Percentiles rank a stretch among this genome's conserved stretches.
Evolutionary conservation across 2,797 vertebrate genomes (phyloP).

Genomic region (Scolopax rusticola): DNA sequence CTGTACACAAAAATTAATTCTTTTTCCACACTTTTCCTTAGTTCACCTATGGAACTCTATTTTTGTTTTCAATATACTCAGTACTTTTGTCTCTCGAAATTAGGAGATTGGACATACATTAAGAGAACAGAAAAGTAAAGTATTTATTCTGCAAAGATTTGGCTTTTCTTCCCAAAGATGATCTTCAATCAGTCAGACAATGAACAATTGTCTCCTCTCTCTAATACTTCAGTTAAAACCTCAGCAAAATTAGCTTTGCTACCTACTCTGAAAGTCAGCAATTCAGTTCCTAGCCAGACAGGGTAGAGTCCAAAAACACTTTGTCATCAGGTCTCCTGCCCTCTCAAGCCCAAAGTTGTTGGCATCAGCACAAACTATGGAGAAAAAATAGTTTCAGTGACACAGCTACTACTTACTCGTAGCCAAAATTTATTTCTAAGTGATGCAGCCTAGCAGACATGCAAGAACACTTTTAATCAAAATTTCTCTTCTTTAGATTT

Average conservation of each 20-base stretch:
- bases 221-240: constrained; percentile 22
- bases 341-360: not conserved
- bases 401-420: not conserved
- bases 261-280: constrained; percentile 30
- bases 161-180: not conserved
- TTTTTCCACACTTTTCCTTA: not conserved
- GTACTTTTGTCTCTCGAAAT: not conserved
- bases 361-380: constrained; percentile 18
- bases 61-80: not conserved
- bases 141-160: constrained; percentile 9
- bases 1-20: not conserved
- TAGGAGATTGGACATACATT: not conserved
- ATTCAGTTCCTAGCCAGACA: constrained; percentile 34
- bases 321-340: constrained; percentile 15
- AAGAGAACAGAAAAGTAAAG: not conserved
- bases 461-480: not conserved
- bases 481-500: not conserved
- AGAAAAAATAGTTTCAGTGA: constrained; percentile 1
- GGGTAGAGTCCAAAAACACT: not conserved
- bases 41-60: not conserved
- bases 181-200: not conserved
- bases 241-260: constrained; percentile 56
- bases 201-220: not conserved
- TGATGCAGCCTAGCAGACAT: not conserved
- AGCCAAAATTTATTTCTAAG: not conserved